These are phyloP conservation scores for Hippolais icterina DNA, from an alignment of 2,113 vertebrate species.

Conservation along the genomic window DNA sequence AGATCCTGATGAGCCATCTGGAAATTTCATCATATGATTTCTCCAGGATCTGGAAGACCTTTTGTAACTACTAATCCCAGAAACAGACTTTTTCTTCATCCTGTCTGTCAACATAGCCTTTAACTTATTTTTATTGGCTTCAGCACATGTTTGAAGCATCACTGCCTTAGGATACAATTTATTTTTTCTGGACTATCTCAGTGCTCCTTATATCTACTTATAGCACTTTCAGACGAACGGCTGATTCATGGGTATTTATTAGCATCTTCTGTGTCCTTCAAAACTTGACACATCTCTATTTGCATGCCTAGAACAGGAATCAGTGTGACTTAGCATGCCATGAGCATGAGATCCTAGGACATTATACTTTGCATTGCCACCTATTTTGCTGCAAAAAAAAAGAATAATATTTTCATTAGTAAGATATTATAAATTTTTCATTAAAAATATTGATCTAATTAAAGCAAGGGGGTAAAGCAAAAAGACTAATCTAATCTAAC, in stretches of 20 bases:
- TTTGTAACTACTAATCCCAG: slow-evolving; percentile 60
- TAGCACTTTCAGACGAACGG: background rate
- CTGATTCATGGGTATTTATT: background rate
- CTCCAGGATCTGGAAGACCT: slow-evolving; percentile 53
- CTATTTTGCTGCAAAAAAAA: background rate
- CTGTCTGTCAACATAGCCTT: slow-evolving; percentile 58
- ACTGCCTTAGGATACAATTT: background rate
- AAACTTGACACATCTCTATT: background rate
- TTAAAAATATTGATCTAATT: background rate
- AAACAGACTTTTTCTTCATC: slow-evolving; percentile 68
- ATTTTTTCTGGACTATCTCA: background rate
- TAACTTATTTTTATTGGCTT: slow-evolving; percentile 60
- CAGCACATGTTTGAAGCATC: slow-evolving; percentile 51
- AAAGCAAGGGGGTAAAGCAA: background rate
- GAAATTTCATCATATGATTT: slow-evolving; percentile 45
- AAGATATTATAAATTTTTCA: background rate
- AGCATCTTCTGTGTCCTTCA: background rate
- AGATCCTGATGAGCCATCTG: slow-evolving; percentile 41
- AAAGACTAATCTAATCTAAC: background rate
- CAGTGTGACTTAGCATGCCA: background rate
- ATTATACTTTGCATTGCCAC: background rate
- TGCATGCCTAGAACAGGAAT: background rate
- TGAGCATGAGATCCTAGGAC: background rate
- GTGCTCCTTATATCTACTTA: background rate
- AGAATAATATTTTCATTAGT: background rate